phyloP scores from a whole-genome alignment of 30 jellyfish, hydroid and myxozoan species.

The Chironex yamaguchii region DNA sequence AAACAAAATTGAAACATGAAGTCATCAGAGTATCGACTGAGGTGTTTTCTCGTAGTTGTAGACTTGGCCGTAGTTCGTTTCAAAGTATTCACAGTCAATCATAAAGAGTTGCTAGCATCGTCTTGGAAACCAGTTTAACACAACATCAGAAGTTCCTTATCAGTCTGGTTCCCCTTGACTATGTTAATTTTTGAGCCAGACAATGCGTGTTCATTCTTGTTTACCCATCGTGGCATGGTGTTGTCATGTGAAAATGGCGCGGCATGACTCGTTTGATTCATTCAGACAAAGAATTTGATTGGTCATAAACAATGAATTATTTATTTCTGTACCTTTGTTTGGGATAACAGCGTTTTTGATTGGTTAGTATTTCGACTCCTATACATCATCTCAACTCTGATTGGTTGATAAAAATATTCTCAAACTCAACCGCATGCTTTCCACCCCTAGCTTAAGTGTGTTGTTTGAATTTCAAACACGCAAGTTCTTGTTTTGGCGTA shows the following conservation, averaged over 20 bases:
- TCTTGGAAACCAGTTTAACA: too few relatives aligned
- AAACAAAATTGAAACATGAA: too few relatives aligned
- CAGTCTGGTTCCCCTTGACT: too few relatives aligned
- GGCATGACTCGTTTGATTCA: neutral
- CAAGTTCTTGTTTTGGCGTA: neutral
- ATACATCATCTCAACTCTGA: neutral
- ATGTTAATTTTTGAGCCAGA: too few relatives aligned
- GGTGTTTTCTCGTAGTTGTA: too few relatives aligned
- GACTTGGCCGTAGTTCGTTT: too few relatives aligned
- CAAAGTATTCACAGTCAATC: too few relatives aligned
- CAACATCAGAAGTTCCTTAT: too few relatives aligned
- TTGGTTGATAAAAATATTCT: neutral
- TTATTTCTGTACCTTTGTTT: neutral
- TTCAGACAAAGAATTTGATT: neutral
- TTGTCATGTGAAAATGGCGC: slow-evolving; percentile 1
- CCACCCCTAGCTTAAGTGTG: neutral
- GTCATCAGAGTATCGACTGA: too few relatives aligned
- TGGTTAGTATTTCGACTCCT: neutral
- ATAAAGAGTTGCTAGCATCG: too few relatives aligned
- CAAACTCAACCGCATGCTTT: neutral
- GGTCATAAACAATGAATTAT: neutral
- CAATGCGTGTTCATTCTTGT: neutral
- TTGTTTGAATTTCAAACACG: neutral
- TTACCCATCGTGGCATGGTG: slow-evolving; percentile 1
- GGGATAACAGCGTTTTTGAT: neutral